Conservation (phyloP, 2,888 invertebrate species). For the Pammene aurita region DNA sequence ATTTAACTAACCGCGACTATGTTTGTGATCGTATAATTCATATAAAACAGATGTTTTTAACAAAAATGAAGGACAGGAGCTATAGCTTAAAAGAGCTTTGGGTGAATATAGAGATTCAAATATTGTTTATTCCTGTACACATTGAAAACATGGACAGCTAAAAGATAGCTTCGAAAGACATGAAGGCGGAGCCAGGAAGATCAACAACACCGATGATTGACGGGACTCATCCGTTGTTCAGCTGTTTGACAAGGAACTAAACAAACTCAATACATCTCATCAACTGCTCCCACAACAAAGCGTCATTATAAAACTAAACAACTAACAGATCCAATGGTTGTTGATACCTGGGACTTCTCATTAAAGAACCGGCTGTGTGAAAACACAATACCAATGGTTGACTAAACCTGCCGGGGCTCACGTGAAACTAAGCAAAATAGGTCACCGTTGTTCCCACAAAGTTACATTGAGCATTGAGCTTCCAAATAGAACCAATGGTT, state of each 20-base stretch:
- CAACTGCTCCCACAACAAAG: slow-evolving; percentile 1
- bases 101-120: too few species aligned
- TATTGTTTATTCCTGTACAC: neutral
- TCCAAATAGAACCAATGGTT: slow-evolving; percentile 27
- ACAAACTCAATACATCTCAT: slow-evolving; percentile 9
- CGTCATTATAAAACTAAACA: slow-evolving; percentile 2
- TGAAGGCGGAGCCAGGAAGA: slow-evolving; percentile 2
- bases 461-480: neutral
- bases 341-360: slow-evolving; percentile 12
- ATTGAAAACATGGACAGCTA: neutral
- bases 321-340: neutral
- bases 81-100: too few species aligned
- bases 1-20: too few species aligned
- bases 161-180: slow-evolving; percentile 1
- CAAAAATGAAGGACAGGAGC: too few species aligned
- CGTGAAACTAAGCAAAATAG: slow-evolving; percentile 14
- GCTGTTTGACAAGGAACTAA: neutral
- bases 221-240: neutral
- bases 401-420: neutral
- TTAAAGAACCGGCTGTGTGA: neutral
- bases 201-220: slow-evolving; percentile 6
- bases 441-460: slow-evolving; percentile 25
- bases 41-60: too few species aligned
- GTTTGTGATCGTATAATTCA: too few species aligned
- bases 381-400: slow-evolving; percentile 12